These are phyloP conservation scores for Triops longicaudatus DNA, from an alignment of 1,140 invertebrate species.

Conservation along the genomic window DNA sequence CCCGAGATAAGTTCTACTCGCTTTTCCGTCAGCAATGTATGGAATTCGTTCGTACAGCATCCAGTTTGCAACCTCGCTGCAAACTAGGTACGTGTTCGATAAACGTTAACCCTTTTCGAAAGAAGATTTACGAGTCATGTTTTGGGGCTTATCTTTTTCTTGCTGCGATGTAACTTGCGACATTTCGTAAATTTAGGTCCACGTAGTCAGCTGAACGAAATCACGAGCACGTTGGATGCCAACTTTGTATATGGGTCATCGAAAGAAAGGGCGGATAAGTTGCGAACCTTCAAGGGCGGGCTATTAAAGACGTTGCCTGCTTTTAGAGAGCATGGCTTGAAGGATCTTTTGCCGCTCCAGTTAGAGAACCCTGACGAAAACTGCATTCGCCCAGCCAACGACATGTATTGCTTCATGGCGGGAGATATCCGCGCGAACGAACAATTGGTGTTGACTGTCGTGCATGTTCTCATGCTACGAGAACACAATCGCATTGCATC, in stretches of 20 bases:
- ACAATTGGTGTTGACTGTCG: conserved; percentile 45
- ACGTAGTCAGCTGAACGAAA: conserved; percentile 42
- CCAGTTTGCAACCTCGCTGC: conserved; percentile 44
- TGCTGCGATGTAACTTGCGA: background rate
- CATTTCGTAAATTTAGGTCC: conserved; percentile 39
- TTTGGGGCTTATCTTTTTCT: background rate
- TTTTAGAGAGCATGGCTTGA: conserved; percentile 42
- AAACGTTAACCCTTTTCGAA: background rate
- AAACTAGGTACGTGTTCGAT: conserved; percentile 41
- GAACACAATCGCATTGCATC: conserved; percentile 46
- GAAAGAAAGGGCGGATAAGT: conserved; percentile 39
- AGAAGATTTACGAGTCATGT: background rate
- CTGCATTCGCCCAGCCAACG: conserved; percentile 42
- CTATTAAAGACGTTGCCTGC: conserved; percentile 39
- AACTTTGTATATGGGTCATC: conserved; percentile 48
- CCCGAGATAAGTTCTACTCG: conserved; percentile 44
- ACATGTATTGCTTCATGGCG: conserved; percentile 49
- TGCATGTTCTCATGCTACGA: conserved; percentile 43
- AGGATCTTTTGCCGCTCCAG: conserved; percentile 46
- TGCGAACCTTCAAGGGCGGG: conserved; percentile 45
- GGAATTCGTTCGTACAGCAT: conserved; percentile 43
- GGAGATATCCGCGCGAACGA: conserved; percentile 50
- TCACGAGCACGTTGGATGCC: conserved; percentile 46
- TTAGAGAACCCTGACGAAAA: conserved; percentile 45
- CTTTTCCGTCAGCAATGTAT: conserved; percentile 45